Conservation (phyloP, 1,140 invertebrate species). For the Calosoma granatense region DNA sequence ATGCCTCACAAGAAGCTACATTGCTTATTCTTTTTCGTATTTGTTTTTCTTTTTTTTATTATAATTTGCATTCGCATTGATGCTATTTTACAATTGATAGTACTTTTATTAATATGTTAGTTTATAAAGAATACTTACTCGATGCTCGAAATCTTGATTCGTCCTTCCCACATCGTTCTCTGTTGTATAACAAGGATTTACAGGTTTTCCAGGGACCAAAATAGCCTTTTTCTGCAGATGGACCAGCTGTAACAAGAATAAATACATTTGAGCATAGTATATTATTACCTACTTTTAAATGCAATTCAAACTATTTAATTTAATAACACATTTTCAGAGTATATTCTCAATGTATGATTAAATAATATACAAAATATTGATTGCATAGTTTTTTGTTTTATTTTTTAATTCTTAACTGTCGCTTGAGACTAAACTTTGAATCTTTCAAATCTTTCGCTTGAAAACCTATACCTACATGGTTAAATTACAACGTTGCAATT, state of each 20-base stretch:
- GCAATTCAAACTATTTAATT: not conserved
- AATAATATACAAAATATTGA: not conserved
- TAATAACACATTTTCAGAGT: not conserved
- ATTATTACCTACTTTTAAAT: slow-evolving; percentile 2
- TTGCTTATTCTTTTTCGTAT: too few species aligned
- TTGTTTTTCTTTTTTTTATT: too few species aligned
- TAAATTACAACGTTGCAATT: too few species aligned
- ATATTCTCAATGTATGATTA: not conserved
- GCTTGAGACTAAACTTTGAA: too few species aligned
- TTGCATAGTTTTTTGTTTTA: not conserved
- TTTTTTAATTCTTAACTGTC: too few species aligned
- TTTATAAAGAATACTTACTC: slow-evolving; percentile 55
- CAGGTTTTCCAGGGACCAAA: slow-evolving; percentile 79
- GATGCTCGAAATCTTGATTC: slow-evolving; percentile 66
- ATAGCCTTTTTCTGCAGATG: slow-evolving; percentile 60
- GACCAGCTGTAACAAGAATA: slow-evolving; percentile 42
- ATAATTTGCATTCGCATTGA: too few species aligned
- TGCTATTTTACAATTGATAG: too few species aligned
- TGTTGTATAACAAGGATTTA: slow-evolving; percentile 66
- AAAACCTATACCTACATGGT: too few species aligned
- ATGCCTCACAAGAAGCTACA: too few species aligned
- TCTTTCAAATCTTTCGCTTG: too few species aligned
- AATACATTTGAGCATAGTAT: too few species aligned
- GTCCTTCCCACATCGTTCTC: slow-evolving; percentile 67
- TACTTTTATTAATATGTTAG: too few species aligned